phyloP scores from a whole-genome alignment of 2,797 vertebrate species.

The Tadarida brasiliensis region DNA sequence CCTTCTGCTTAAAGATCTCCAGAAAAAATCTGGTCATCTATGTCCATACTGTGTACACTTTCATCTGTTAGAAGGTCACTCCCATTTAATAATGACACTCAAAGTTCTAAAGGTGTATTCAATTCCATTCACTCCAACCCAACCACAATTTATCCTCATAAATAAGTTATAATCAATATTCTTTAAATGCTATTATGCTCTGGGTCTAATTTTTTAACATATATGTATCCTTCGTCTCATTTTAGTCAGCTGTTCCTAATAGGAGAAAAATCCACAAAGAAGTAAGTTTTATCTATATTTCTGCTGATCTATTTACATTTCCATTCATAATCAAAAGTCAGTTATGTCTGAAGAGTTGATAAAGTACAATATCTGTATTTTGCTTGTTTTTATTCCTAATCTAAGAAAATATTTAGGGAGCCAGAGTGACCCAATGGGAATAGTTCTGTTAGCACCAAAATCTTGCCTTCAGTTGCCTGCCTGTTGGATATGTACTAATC shows the following conservation, averaged over 20 bases:
- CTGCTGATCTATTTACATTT: neutral
- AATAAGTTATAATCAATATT: neutral
- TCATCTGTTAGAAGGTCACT: neutral
- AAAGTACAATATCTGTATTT: neutral
- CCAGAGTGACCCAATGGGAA: neutral
- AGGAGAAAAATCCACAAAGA: neutral
- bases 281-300: conserved; percentile 58
- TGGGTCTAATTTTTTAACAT: neutral
- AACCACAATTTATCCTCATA: neutral
- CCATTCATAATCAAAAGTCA: conserved; percentile 17
- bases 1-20: neutral
- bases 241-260: conserved; percentile 36
- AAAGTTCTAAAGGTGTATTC: neutral
- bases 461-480: neutral
- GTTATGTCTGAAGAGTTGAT: neutral
- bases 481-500: neutral
- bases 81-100: neutral
- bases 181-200: neutral
- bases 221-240: neutral
- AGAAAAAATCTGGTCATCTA: neutral
- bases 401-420: neutral
- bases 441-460: neutral
- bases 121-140: neutral
- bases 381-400: neutral
- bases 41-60: neutral